Evolutionary conservation across 1,140 invertebrate genomes (phyloP).

Genomic region (Atta cephalotes): DNA sequence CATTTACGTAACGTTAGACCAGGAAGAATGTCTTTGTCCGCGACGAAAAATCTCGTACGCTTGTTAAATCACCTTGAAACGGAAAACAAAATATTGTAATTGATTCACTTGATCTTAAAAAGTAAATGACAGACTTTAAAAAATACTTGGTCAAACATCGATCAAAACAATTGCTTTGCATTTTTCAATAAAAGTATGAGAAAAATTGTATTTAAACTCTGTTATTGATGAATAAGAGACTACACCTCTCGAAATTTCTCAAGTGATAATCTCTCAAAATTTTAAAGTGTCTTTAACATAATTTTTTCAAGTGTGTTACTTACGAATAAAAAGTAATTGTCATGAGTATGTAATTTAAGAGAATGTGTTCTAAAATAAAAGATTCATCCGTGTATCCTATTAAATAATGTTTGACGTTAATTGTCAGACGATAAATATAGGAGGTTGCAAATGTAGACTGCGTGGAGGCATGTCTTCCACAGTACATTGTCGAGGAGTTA

Average conservation of each 20-base stretch:
- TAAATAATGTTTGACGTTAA: background rate
- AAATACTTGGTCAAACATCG: background rate
- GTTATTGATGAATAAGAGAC: background rate
- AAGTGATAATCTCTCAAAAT: background rate
- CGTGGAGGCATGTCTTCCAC: slow-evolving; percentile 9
- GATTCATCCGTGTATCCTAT: background rate
- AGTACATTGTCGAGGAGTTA: background rate
- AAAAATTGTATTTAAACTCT: background rate
- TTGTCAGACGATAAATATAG: background rate
- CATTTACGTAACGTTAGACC: slow-evolving; percentile 39
- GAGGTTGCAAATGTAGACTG: slow-evolving; percentile 26
- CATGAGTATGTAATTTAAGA: background rate
- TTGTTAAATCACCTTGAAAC: slow-evolving; percentile 14
- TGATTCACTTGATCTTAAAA: background rate
- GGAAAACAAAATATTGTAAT: background rate
- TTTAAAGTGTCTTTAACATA: background rate
- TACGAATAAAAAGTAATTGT: background rate
- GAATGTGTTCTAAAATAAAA: background rate
- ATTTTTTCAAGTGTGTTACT: background rate
- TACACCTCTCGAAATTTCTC: background rate
- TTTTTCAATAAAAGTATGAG: background rate
- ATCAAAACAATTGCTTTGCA: background rate
- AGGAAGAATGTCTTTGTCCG: background rate
- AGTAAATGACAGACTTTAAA: background rate
- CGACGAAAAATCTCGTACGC: background rate